Conservation (phyloP, 2,797 vertebrate genomes). For the Liasis olivaceus region DNA sequence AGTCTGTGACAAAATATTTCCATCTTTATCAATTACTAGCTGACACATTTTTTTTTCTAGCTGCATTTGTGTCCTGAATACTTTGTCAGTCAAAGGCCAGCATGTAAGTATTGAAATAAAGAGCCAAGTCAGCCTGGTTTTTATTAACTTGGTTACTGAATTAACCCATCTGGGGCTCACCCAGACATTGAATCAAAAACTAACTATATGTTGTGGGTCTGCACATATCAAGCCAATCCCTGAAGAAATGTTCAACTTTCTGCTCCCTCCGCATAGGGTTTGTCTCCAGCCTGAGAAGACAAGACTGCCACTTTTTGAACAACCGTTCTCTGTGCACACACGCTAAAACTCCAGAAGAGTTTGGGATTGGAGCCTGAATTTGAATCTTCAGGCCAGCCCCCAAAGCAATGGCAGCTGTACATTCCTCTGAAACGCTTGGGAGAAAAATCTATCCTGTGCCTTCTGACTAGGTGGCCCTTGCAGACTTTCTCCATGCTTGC, state of each 20-base stretch:
- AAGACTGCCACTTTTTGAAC: not conserved
- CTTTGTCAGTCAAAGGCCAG: not conserved
- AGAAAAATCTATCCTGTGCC: not conserved
- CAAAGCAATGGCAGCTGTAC: not conserved
- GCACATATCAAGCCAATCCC: not conserved
- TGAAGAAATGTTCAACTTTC: not conserved
- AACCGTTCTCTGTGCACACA: not conserved
- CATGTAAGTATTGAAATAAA: not conserved
- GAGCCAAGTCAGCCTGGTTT: not conserved
- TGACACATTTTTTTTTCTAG: not conserved
- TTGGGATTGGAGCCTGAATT: not conserved
- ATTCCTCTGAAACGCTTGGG: not conserved
- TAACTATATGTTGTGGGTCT: not conserved
- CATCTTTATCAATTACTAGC: not conserved
- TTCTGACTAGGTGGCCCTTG: not conserved
- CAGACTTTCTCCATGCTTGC: not conserved
- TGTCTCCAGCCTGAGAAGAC: not conserved
- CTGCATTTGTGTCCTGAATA: not conserved
- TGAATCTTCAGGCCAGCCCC: not conserved
- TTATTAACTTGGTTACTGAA: not conserved
- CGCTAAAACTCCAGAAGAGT: not conserved
- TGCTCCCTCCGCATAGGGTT: not conserved
- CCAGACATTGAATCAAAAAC: too few relatives aligned
- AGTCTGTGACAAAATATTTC: not conserved
- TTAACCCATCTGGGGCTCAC: not conserved